phyloP scores from a whole-genome alignment of 2,797 vertebrate genomes.

The Lithobates pipiens region DNA sequence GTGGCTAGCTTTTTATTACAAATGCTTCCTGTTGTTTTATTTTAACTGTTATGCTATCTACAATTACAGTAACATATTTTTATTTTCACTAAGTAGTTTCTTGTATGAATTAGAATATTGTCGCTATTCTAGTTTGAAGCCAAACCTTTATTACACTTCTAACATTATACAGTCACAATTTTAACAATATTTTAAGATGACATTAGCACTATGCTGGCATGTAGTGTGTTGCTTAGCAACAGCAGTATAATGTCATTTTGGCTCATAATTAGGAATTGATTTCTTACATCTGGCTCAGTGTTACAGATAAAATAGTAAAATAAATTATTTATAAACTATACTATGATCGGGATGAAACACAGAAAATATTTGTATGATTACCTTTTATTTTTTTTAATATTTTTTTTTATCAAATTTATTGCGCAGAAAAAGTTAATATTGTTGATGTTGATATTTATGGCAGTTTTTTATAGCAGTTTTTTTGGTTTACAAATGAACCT shows the following conservation, averaged over 20 bases:
- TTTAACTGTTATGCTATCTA: neutral
- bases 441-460: too few species aligned
- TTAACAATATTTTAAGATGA: neutral
- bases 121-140: neutral
- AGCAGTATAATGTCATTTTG: conserved; percentile 1
- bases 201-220: neutral
- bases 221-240: conserved; percentile 27
- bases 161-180: neutral
- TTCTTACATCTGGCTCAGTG: conserved; percentile 9
- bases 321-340: neutral
- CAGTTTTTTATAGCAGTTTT: too few species aligned
- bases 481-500: too few species aligned
- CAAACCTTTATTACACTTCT: neutral
- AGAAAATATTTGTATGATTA: neutral
- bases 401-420: too few species aligned
- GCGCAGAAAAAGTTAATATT: neutral
- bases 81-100: neutral
- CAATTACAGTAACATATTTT: neutral
- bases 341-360: neutral
- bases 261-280: conserved; percentile 33
- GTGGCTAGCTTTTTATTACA: too few species aligned
- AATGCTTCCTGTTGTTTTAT: neutral
- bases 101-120: neutral
- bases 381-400: neutral
- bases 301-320: neutral